These are phyloP conservation scores for Eleginops maclovinus DNA, from an alignment of 2,113 vertebrate genomes.

Conservation along the genomic window DNA sequence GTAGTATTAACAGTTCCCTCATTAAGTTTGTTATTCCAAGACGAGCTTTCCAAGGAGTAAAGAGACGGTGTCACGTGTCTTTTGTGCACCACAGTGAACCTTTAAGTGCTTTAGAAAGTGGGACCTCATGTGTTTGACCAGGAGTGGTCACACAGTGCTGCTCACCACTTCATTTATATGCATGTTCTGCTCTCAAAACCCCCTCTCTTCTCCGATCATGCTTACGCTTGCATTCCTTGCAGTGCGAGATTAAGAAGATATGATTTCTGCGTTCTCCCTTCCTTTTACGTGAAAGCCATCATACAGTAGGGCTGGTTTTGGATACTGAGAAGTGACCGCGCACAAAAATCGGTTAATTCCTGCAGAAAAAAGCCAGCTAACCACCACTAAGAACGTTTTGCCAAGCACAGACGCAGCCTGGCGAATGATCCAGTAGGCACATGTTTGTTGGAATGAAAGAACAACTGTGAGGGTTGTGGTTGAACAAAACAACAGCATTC, in stretches of 20 bases:
- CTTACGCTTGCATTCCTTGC: conserved; percentile 53
- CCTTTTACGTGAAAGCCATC: conserved; percentile 24
- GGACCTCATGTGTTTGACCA: background rate
- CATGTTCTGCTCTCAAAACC: conserved; percentile 10
- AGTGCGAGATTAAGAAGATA: conserved; percentile 54
- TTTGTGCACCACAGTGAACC: conserved; percentile 32
- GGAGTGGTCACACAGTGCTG: background rate
- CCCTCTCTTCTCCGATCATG: conserved; percentile 18
- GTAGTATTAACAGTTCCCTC: conserved; percentile 60
- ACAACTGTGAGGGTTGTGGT: conserved; percentile 50
- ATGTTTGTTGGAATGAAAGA: conserved; percentile 50
- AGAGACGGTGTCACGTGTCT: conserved; percentile 17
- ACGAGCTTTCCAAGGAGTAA: conserved; percentile 23
- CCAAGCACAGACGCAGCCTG: no score
- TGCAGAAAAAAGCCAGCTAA: conserved; percentile 26
- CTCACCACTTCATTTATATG: conserved; percentile 42
- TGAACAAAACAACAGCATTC: conserved; percentile 13
- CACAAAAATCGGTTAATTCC: conserved; percentile 21
- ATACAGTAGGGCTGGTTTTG: conserved; percentile 11
- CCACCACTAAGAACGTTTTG: conserved; percentile 13
- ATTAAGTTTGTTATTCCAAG: conserved; percentile 71
- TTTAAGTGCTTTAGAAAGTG: conserved; percentile 19
- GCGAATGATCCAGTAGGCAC: conserved; percentile 7
- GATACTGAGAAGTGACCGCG: conserved; percentile 28
- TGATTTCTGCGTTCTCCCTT: conserved; percentile 31